These are phyloP conservation scores for Atopsyche davidsoni DNA, from an alignment of 1,140 invertebrate species.

Conservation along the genomic window DNA sequence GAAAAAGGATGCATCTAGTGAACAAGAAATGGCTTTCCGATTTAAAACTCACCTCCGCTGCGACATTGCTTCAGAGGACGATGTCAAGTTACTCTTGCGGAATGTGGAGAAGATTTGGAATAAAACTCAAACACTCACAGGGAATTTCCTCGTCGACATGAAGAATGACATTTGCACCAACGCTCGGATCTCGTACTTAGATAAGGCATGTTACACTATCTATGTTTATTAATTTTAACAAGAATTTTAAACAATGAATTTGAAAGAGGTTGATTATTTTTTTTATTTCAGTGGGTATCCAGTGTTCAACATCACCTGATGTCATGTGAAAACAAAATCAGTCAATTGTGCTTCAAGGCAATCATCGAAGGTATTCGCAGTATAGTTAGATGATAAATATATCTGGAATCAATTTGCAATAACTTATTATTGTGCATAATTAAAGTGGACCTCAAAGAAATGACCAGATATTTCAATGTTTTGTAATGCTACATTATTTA, in stretches of 20 bases:
- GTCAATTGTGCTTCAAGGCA: background rate
- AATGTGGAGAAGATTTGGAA: constrained; percentile 14
- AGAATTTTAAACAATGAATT: constrained; percentile 1
- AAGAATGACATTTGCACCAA: constrained; percentile 36
- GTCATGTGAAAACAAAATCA: constrained; percentile 21
- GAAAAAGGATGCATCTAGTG: constrained; percentile 23
- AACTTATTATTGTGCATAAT: no score
- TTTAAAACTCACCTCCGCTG: constrained; percentile 36
- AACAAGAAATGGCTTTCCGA: constrained; percentile 36
- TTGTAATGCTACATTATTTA: no score
- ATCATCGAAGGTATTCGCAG: constrained; percentile 19
- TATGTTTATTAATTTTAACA: background rate
- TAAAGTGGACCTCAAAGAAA: no score
- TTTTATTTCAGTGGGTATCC: constrained; percentile 39
- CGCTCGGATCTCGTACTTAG: constrained; percentile 36
- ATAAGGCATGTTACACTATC: constrained; percentile 37
- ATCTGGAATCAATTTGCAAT: no score
- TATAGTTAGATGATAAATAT: constrained; percentile 17
- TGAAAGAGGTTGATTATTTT: background rate
- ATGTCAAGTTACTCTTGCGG: constrained; percentile 30
- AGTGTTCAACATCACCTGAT: constrained; percentile 40
- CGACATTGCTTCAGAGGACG: constrained; percentile 32
- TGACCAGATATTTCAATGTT: no score
- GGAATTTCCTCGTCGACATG: constrained; percentile 33
- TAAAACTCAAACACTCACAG: constrained; percentile 12